Base-by-base conservation (phyloP, 2,113 vertebrate species). In the Erythrocercus mccallii region DNA sequence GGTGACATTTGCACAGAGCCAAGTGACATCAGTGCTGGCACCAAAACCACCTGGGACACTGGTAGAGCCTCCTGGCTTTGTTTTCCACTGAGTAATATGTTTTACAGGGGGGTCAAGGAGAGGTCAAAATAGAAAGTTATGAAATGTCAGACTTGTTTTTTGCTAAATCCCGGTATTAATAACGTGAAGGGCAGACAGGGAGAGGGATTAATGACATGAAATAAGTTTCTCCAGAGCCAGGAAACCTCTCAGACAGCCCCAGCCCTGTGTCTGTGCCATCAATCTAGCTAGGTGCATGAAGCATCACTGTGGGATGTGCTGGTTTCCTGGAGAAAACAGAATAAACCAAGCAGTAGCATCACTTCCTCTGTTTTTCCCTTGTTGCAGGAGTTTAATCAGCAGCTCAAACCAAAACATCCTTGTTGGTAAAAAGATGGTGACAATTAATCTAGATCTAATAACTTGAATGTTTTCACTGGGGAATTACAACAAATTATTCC, bases 401-500 rank as follows among this genome's bases (percentile, higher is more conserved):
- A 90, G 57, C 37, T n/a, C 45, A 56, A 88, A 84, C 40, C 66
- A 92, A 88, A 94, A 78, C 71, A 58, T 78, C 92, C 38, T 47
- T 68, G 71, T 47, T 93, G 77, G 80, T 65, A 50, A 86, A 95
- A 68, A 81, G 71, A 83, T 71, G 77, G 88, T 37, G 47, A 68
- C 76, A 90, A 84, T 95, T 95, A 90, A 92, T 96, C 84, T 96
- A 81, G 87, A 69, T 84, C 88, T 92, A 94, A 96, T 96, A 96
- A 93, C 69, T 33, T 57, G 23, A 79, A 79, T 72, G 31, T 74
- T 93, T 84, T 76, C 93, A 65, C 69, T 53, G 18, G 88, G 86
- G 94, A 93, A 86, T 96, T 94, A 56, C 91, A 95, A 86, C 80
- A 90, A 97, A 97, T 97, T 95, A 95, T 92, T 94, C 92, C 33